Base-by-base conservation (phyloP, 2,888 invertebrate species). In the Daptonema setosum region DNA sequence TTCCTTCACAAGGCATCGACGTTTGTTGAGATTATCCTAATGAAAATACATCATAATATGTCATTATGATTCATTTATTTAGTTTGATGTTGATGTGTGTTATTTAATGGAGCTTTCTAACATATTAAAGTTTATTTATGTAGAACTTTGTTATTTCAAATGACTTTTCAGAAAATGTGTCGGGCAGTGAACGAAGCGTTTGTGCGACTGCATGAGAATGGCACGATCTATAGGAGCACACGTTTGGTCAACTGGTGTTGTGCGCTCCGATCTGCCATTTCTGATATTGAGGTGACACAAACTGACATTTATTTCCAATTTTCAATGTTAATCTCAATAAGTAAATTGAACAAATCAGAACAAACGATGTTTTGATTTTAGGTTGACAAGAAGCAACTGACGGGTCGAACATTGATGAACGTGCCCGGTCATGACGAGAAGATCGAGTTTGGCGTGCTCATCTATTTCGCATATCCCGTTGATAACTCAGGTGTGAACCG, bases 181-280 rank as follows among this genome's bases (percentile, higher is more conserved):
- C 77, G 78, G 54, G 90, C 93, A 52, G 97, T 99, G 2, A 83
- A 80, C 17, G 87, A 91, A 70, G 93, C 93, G 0, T 97, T 99
- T 75, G 81, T 95, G 1, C 78, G 83, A 0, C 75, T 93, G 41
- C 87, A 88, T 70, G 87, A 88, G 59, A 70, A 72, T n/a, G 86
- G 85, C 3, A 79, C 84, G 66, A 88, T 97, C 70, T 95, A 93
- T 73, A 35, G 29, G 2, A 85, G 86, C 54, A 87, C 87, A 66
- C 79, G 88, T 47, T 78, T 99, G 11, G 95, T 99, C 2, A 97
- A 99, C 76, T 99, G 97, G 97, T 95, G 91, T 0, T 97, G 95
- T 69, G 78, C 85, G 0, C 75, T 99, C 20, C 86, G 87, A 69
- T 93, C 91, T 54, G 95, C 95, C 11, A 97, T 99, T 63, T 95